A percentile compares a stretch with the other conserved stretches of the same genome.
Evolutionary conservation across 2,797 vertebrate species (phyloP).

Genomic region (Sebastolobus altivelis): DNA sequence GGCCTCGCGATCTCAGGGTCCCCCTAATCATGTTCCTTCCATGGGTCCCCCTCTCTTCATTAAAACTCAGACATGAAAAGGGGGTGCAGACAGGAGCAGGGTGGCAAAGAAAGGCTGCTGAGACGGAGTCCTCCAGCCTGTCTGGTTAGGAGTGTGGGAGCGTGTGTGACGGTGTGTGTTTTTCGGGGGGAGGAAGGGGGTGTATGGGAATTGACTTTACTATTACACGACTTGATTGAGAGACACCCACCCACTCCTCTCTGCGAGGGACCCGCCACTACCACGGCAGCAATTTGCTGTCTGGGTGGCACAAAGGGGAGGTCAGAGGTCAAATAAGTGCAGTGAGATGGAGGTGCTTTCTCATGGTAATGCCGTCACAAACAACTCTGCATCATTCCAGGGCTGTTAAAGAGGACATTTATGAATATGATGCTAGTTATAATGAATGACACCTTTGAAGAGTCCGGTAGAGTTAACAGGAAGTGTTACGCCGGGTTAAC

Average conservation of each 20-base stretch:
- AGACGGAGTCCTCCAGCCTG: conserved; percentile 82
- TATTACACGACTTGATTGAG: conserved; percentile 77
- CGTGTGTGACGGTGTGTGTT: conserved; percentile 74
- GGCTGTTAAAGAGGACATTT: conserved; percentile 51
- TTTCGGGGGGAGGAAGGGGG: conserved; percentile 17
- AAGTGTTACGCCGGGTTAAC: no score
- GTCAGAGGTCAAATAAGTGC: conserved; percentile 91
- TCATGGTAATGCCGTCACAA: conserved; percentile 88
- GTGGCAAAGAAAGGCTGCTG: conserved; percentile 77
- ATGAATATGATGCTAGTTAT: neutral
- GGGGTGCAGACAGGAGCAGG: conserved; percentile 74
- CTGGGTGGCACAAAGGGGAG: conserved; percentile 85
- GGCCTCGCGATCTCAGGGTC: conserved; percentile 43
- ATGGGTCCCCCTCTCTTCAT: conserved; percentile 81
- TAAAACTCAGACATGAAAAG: conserved; percentile 83
- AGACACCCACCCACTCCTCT: conserved; percentile 50
- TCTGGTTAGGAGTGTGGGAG: conserved; percentile 85
- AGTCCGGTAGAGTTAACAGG: no score
- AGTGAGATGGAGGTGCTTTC: conserved; percentile 86
- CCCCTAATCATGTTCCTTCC: conserved; percentile 76
- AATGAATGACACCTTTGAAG: neutral
- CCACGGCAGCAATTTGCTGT: conserved; percentile 89
- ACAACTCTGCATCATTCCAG: conserved; percentile 72
- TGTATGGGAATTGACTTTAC: conserved; percentile 80
- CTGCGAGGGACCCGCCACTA: conserved; percentile 47